phyloP scores from a whole-genome alignment of 2,113 vertebrate species.

The Rana temporaria region DNA sequence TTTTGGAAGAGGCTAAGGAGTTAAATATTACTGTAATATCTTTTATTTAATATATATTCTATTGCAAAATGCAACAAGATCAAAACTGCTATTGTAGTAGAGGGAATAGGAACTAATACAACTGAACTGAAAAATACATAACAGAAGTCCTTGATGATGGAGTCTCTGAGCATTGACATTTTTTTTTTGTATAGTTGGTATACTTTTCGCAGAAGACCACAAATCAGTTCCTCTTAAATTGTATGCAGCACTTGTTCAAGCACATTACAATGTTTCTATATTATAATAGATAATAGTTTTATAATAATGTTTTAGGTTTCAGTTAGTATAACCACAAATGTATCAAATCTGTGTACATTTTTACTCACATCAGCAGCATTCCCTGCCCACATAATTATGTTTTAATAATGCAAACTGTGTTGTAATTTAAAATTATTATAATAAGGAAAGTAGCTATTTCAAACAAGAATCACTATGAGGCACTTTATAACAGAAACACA shows the following conservation, averaged over 20 bases:
- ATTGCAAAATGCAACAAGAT: too few relatives aligned
- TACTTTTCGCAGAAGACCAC: too few relatives aligned
- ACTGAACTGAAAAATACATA: too few relatives aligned
- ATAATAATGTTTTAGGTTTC: neutral
- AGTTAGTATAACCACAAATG: neutral
- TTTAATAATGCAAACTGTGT: slow-evolving; percentile 31
- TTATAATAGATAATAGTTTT: neutral
- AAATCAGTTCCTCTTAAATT: too few relatives aligned
- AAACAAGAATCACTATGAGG: neutral
- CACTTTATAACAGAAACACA: neutral
- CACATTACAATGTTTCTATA: neutral
- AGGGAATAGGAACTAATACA: too few relatives aligned
- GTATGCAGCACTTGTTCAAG: neutral
- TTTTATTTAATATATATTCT: too few relatives aligned
- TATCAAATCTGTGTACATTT: slow-evolving; percentile 3
- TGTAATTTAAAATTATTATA: slow-evolving; percentile 19
- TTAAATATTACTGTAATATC: too few relatives aligned
- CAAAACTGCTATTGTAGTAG: too few relatives aligned
- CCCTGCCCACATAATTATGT: neutral
- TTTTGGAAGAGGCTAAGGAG: too few relatives aligned
- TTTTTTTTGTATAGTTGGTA: too few relatives aligned
- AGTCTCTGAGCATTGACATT: too few relatives aligned
- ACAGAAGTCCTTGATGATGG: too few relatives aligned
- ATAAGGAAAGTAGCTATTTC: neutral
- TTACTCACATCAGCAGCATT: neutral